A percentile compares a stretch with the other conserved stretches of the same genome.
Evolutionary conservation across 2,113 vertebrate genomes (phyloP).

Genomic region (Myocastor coypus): DNA sequence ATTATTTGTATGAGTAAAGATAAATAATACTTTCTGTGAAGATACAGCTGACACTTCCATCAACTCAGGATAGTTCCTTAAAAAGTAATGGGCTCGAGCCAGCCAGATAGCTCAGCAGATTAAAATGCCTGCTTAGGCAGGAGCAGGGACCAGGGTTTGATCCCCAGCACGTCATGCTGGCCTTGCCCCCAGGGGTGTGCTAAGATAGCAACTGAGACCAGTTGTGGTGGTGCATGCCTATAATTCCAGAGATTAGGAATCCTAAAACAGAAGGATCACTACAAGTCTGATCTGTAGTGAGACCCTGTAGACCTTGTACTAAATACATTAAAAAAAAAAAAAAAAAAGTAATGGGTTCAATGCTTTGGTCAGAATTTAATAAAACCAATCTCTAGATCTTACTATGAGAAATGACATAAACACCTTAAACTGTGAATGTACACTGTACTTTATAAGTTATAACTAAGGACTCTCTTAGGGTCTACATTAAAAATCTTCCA

Average conservation of each 20-base stretch:
- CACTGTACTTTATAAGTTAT: not conserved
- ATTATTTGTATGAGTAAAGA: not conserved
- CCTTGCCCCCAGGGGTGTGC: no score
- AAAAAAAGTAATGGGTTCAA: not conserved
- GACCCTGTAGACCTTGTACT: no score
- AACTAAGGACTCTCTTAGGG: not conserved
- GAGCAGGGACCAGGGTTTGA: no score
- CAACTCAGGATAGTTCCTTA: not conserved
- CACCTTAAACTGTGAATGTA: not conserved
- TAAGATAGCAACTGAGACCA: no score
- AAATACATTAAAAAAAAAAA: no score
- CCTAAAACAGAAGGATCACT: no score
- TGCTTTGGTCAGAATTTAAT: not conserved
- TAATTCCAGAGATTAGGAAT: no score
- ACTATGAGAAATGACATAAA: conserved; percentile 15
- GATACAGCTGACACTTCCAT: not conserved
- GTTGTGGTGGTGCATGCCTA: no score
- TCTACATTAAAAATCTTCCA: not conserved
- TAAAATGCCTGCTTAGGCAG: no score
- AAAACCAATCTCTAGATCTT: not conserved
- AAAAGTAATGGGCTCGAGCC: not conserved
- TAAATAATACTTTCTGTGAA: conserved; percentile 25
- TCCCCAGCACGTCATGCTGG: no score
- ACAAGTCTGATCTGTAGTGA: no score
- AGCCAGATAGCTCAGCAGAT: no score